A percentile compares a stretch with the other conserved stretches of the same genome.
These are phyloP conservation scores for Fratercula arctica DNA, from an alignment of 2,797 vertebrate species.

Conservation along the genomic window DNA sequence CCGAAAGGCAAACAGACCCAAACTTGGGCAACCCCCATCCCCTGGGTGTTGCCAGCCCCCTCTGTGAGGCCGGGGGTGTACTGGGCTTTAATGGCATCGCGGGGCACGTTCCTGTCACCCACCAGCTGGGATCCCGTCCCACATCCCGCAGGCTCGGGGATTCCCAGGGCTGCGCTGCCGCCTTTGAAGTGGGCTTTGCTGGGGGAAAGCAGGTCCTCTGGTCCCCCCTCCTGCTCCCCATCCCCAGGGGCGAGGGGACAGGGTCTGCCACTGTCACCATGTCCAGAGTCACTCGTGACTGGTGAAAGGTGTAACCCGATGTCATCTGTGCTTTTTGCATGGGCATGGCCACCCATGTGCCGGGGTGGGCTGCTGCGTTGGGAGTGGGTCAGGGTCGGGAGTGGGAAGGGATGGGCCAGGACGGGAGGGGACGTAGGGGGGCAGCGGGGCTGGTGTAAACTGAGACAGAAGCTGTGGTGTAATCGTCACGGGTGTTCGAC, in stretches of 20 bases:
- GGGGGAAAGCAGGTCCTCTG: not conserved
- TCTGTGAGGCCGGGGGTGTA: accelerated
- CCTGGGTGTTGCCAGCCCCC: not conserved
- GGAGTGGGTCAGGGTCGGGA: not conserved
- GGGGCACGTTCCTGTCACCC: not conserved
- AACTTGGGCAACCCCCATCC: not conserved
- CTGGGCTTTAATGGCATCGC: not conserved
- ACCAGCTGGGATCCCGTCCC: not conserved
- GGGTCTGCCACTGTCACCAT: not conserved
- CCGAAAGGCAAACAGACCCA: not conserved
- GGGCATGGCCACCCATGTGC: not conserved
- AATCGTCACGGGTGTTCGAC: not conserved
- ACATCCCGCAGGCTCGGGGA: not conserved
- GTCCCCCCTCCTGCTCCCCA: accelerated
- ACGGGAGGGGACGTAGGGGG: not conserved
- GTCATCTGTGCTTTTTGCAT: not conserved
- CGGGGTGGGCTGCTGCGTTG: not conserved
- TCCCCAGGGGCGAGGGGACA: not conserved
- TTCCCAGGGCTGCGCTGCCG: not conserved
- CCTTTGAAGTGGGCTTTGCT: not conserved
- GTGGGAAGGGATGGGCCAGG: not conserved
- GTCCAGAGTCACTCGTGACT: not conserved
- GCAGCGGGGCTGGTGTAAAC: not conserved
- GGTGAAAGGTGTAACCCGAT: not conserved
- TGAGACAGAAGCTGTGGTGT: not conserved